phyloP scores from a whole-genome alignment of 2,888 invertebrate species.

The Folsomia manolachei region DNA sequence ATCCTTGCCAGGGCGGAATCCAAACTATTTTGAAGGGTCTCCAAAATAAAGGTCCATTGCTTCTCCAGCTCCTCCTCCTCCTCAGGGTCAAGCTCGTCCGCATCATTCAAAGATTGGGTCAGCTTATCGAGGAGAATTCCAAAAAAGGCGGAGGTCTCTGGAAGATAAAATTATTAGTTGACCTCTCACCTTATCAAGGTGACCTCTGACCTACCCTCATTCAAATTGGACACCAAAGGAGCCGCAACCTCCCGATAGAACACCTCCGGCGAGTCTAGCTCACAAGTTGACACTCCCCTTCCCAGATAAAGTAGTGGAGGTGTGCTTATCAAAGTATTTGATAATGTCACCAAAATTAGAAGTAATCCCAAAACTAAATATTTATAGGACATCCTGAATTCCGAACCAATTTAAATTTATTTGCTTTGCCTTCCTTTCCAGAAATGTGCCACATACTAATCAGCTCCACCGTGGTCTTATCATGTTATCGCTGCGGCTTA shows the following conservation, averaged over 20 bases:
- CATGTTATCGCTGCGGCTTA: too few species aligned
- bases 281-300: conserved; percentile 17
- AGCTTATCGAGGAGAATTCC: conserved; percentile 43
- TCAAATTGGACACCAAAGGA: conserved; percentile 23
- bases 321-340: too few species aligned
- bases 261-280: conserved; percentile 34
- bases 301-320: conserved; percentile 16
- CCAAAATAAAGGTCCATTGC: conserved; percentile 34
- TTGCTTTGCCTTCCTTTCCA: too few species aligned
- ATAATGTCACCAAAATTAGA: too few species aligned
- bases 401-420: too few species aligned
- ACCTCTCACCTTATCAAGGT: too few species aligned
- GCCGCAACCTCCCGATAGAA: conserved; percentile 34
- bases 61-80: conserved; percentile 25
- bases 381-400: too few species aligned
- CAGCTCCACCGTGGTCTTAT: too few species aligned
- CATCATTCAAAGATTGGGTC: conserved; percentile 21
- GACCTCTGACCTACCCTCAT: conserved; percentile 32
- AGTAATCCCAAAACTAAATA: too few species aligned
- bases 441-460: too few species aligned
- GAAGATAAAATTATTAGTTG: neutral
- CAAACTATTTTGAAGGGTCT: conserved; percentile 34
- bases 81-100: conserved; percentile 11
- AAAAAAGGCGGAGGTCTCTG: conserved; percentile 42
- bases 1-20: conserved; percentile 29